These are phyloP conservation scores for Lophius americanus DNA, from an alignment of 2,797 vertebrate genomes.

Conservation along the genomic window DNA sequence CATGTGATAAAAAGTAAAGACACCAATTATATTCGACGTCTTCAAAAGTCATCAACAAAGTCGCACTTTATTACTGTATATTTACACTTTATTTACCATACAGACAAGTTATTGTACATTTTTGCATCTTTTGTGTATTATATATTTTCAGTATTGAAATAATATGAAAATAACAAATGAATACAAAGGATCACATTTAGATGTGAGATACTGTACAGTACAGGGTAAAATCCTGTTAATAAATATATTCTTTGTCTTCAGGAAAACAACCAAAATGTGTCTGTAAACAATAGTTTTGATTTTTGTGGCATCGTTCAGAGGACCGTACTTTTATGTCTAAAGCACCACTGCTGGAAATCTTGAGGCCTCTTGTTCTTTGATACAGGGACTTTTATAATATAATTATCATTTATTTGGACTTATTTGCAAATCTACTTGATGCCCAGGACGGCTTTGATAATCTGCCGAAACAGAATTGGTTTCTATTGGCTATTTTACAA, in stretches of 20 bases:
- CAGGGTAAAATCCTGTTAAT: slow-evolving; percentile 81
- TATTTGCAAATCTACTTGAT: too few relatives aligned
- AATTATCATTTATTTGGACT: not conserved
- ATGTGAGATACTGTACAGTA: slow-evolving; percentile 73
- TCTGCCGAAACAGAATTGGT: slow-evolving; percentile 41
- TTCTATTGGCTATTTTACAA: slow-evolving; percentile 47
- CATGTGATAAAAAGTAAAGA: too few relatives aligned
- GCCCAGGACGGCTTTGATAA: slow-evolving; percentile 18
- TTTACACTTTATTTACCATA: slow-evolving; percentile 69
- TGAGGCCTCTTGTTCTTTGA: slow-evolving; percentile 3
- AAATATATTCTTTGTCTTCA: slow-evolving; percentile 71
- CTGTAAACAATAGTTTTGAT: slow-evolving; percentile 43
- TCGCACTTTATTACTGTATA: slow-evolving; percentile 18
- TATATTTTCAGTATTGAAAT: slow-evolving; percentile 29
- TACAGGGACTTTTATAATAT: too few relatives aligned
- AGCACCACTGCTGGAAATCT: slow-evolving; percentile 1
- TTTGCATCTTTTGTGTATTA: not conserved
- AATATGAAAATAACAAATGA: slow-evolving; percentile 45
- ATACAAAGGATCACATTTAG: slow-evolving; percentile 51
- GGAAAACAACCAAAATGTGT: slow-evolving; percentile 46
- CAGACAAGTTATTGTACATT: slow-evolving; percentile 45
- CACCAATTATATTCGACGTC: too few relatives aligned
- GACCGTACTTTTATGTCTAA: not conserved
- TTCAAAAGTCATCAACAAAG: too few relatives aligned
- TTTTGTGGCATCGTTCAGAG: slow-evolving; percentile 7